phyloP scores from a whole-genome alignment of 2,888 invertebrate species.

The Epirrita christyi region DNA sequence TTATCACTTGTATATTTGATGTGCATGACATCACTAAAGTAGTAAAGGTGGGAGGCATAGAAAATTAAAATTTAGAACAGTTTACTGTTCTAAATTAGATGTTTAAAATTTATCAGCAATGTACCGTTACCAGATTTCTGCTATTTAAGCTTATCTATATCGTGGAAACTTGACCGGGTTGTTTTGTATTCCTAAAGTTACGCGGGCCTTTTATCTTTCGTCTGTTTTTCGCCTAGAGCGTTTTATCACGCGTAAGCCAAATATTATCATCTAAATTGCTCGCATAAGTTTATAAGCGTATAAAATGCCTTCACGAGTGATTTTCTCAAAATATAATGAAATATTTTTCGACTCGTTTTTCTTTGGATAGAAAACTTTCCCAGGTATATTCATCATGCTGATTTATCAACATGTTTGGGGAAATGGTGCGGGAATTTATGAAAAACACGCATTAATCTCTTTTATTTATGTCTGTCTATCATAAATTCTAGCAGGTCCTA shows the following conservation, averaged over 20 bases:
- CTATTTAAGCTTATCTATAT: constrained; percentile 33
- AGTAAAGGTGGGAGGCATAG: no score
- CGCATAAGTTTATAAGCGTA: constrained; percentile 29
- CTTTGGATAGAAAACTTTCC: constrained; percentile 19
- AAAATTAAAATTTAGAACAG: no score
- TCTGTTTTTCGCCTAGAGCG: constrained; percentile 40
- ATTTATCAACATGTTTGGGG: constrained; percentile 28
- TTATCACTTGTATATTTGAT: no score
- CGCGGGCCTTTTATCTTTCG: constrained; percentile 32
- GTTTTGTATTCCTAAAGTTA: constrained; percentile 33
- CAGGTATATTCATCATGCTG: constrained; percentile 18
- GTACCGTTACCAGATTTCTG: no score
- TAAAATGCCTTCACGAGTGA: constrained; percentile 29
- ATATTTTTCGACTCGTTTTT: constrained; percentile 17
- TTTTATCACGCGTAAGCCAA: constrained; percentile 39
- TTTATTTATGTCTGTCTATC: constrained; percentile 10
- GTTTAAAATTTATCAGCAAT: no score
- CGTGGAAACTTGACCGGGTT: constrained; percentile 23
- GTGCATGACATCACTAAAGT: no score
- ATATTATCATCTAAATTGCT: constrained; percentile 50
- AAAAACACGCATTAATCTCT: constrained; percentile 24
- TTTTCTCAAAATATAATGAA: constrained; percentile 24
- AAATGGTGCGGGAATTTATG: constrained; percentile 13
- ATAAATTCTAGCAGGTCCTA: no score
- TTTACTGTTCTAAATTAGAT: no score